Conservation (phyloP, 2,888 invertebrate species). For the Andrena praecox region DNA sequence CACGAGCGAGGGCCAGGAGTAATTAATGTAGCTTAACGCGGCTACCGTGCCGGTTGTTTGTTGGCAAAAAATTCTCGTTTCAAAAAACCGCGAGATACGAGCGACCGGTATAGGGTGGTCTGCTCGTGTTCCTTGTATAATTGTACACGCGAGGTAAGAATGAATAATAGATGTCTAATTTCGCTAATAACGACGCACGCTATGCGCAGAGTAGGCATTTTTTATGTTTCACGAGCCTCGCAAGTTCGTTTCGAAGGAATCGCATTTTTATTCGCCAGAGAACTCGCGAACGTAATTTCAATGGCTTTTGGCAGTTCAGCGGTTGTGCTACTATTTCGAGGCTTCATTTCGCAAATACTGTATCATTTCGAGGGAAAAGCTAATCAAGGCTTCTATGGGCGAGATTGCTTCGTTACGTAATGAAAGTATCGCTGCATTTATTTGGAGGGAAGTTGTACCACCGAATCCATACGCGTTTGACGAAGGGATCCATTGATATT, state of each 20-base stretch:
- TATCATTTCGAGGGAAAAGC: too few relatives aligned
- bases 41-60: constrained; percentile 41
- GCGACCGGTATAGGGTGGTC: constrained; percentile 9
- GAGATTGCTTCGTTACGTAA: too few relatives aligned
- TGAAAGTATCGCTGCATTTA: too few relatives aligned
- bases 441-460: too few relatives aligned
- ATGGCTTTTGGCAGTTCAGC: neutral
- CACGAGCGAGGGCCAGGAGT: constrained; percentile 10
- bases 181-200: constrained; percentile 47
- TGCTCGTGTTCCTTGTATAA: constrained; percentile 41
- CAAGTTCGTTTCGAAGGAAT: constrained; percentile 12
- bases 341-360: too few relatives aligned
- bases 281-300: neutral
- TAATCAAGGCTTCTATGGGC: too few relatives aligned
- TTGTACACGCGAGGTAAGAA: constrained; percentile 47
- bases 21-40: constrained; percentile 53
- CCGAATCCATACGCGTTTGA: too few relatives aligned
- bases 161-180: constrained; percentile 63
- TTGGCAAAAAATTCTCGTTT: constrained; percentile 60
- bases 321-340: too few relatives aligned
- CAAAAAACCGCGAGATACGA: constrained; percentile 35
- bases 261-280: neutral
- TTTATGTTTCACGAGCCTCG: constrained; percentile 23
- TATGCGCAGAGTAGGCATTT: neutral
- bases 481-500: too few relatives aligned